A percentile compares a stretch with the other conserved stretches of the same genome.
Evolutionary conservation across 2,113 vertebrate genomes (phyloP).

Genomic region (Psophia crepitans): DNA sequence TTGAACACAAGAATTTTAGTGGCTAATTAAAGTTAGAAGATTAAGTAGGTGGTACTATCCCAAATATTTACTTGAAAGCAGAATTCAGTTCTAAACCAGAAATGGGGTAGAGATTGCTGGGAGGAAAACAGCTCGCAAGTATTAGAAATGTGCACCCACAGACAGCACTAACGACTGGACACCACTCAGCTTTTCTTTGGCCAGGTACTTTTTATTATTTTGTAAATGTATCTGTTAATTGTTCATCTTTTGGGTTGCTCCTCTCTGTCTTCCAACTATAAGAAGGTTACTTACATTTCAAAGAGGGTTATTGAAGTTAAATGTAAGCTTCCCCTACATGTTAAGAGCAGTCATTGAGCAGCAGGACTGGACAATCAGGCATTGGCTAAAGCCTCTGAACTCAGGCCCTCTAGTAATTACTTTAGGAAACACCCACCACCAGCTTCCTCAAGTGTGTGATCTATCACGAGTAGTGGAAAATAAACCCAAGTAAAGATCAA

Average conservation of each 20-base stretch:
- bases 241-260: neutral
- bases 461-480: neutral
- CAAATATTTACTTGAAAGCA: neutral
- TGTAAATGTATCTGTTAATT: neutral
- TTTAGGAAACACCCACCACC: neutral
- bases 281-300: neutral
- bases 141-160: neutral
- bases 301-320: neutral
- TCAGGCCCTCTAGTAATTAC: neutral
- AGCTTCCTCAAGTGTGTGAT: neutral
- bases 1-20: neutral
- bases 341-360: neutral
- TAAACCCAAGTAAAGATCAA: neutral
- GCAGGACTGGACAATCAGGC: neutral
- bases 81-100: neutral
- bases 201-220: accelerated
- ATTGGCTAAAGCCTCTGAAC: neutral
- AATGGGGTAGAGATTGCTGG: neutral
- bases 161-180: neutral
- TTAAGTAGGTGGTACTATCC: neutral
- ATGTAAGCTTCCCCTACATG: neutral
- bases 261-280: neutral
- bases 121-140: neutral
- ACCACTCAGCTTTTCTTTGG: neutral
- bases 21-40: neutral